Evolutionary conservation across 1,140 invertebrate genomes (phyloP), one percentile per base, ranked within the genome.

Genomic region (Lanistes nyassanus): DNA sequence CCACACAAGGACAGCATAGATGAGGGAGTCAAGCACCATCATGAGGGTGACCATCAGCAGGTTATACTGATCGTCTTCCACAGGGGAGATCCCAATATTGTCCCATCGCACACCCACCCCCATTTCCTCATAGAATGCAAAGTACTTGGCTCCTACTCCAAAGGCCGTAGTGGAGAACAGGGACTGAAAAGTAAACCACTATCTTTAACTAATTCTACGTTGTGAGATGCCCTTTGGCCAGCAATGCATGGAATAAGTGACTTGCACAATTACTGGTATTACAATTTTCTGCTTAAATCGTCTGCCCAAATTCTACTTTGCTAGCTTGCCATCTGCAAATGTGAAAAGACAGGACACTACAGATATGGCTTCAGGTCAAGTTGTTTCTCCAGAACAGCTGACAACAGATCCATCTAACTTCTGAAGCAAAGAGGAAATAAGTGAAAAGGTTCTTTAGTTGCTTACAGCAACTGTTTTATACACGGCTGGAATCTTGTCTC

Each of bases 151-250:
- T 13, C 94, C 94, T 81, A 93, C 93, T 1, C 93, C 92, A 92
- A 96, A 94, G 0, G 93, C 94, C 1, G 93, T 93, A 75, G 95
- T 95, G 4, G 92, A 92, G 72, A 93, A 91, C n/a, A 95, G 83
- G 78, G 93, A 93, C 86, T 87, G 79, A 79, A 62, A 68, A 16
- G 79, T n/a, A 77, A 37, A 76, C 21, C 69, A 58, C 47, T n/a
- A 39, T 37, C 31, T 47, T 5, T 47, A 21, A 66, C 19, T 9
- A 47, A 13, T 47, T 47, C 42, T 47, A 47, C 42, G 9, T 47
- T n/a, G n/a, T n/a, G n/a, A n/a, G n/a, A n/a, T n/a, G n/a, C n/a
- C n/a, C n/a, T n/a, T n/a, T n/a, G n/a, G n/a, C n/a, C n/a, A n/a
- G n/a, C n/a, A n/a, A n/a, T n/a, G n/a, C n/a, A n/a, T n/a, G n/a